These are phyloP conservation scores for Heliconius hermathena DNA, from an alignment of 1,140 invertebrate genomes.

Conservation along the genomic window DNA sequence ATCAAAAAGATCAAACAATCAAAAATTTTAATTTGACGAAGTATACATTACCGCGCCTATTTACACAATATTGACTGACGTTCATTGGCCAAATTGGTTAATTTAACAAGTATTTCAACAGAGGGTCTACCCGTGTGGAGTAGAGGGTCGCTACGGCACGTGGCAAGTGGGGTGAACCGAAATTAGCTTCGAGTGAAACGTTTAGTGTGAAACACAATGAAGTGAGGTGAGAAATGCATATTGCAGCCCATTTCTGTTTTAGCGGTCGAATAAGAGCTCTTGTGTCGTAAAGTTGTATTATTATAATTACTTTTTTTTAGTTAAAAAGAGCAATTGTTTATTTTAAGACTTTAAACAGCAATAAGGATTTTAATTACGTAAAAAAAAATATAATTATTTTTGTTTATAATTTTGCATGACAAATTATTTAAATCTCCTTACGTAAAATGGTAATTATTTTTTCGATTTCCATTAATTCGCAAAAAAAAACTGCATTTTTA, in stretches of 20 bases:
- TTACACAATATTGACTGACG: background rate
- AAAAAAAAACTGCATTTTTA: background rate
- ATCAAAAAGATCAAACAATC: background rate
- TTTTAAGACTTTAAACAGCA: too few relatives aligned
- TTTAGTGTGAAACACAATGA: conserved; percentile 2
- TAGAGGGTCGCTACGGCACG: background rate
- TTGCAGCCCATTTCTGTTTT: background rate
- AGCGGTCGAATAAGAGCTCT: background rate
- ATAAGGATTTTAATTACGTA: too few relatives aligned
- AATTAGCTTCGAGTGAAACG: conserved; percentile 9
- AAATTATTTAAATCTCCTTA: too few relatives aligned
- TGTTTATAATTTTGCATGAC: too few relatives aligned
- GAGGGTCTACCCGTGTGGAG: background rate
- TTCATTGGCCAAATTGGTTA: conserved; percentile 9
- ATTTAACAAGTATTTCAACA: background rate
- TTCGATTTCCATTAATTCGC: background rate
- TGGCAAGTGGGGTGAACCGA: conserved; percentile 4
- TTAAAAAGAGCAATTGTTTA: background rate
- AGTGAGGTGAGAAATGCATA: conserved; percentile 2
- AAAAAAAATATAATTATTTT: too few relatives aligned
- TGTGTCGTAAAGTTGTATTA: background rate
- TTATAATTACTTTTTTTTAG: background rate
- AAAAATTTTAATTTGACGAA: background rate
- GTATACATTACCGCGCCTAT: background rate
- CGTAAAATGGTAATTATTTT: too few relatives aligned